Percentiles rank a stretch among this genome's conserved stretches.
These are phyloP conservation scores for Hippocampus zosterae DNA, from an alignment of 2,113 vertebrate species.

Conservation along the genomic window DNA sequence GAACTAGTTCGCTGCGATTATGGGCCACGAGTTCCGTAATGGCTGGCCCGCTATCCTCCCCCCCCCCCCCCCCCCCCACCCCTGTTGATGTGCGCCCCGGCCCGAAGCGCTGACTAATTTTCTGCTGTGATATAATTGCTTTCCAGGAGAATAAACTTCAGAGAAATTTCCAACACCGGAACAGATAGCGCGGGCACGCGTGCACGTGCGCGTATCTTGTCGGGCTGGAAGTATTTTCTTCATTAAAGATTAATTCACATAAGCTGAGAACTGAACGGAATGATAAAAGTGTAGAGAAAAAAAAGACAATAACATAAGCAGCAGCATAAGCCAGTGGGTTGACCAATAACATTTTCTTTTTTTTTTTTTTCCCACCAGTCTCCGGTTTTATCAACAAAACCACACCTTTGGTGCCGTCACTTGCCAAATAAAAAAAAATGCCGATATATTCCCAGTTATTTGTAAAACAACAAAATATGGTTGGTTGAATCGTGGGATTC, in stretches of 20 bases:
- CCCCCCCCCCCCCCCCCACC: too few species aligned
- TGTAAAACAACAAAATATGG: background rate
- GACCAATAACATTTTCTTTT: background rate
- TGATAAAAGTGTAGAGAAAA: background rate
- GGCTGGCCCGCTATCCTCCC: too few species aligned
- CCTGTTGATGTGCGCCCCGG: constrained; percentile 53
- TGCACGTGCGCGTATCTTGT: background rate
- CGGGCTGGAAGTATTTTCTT: background rate
- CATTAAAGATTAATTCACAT: background rate
- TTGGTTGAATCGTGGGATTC: too few species aligned
- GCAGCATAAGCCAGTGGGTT: background rate
- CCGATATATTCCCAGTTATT: background rate
- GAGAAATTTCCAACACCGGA: constrained; percentile 50
- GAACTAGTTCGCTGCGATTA: constrained; percentile 48
- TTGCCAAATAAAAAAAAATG: background rate
- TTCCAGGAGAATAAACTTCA: constrained; percentile 38
- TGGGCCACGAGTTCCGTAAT: constrained; percentile 49
- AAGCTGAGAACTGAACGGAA: background rate
- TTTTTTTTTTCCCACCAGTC: background rate
- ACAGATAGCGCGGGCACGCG: constrained; percentile 23
- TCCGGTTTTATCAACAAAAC: background rate
- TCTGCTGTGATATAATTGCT: constrained; percentile 67
- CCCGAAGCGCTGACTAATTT: constrained; percentile 69
- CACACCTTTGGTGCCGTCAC: background rate
- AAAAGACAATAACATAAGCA: background rate